Base-by-base conservation (phyloP, 2,888 invertebrate genomes). In the Coleophora deauratella region DNA sequence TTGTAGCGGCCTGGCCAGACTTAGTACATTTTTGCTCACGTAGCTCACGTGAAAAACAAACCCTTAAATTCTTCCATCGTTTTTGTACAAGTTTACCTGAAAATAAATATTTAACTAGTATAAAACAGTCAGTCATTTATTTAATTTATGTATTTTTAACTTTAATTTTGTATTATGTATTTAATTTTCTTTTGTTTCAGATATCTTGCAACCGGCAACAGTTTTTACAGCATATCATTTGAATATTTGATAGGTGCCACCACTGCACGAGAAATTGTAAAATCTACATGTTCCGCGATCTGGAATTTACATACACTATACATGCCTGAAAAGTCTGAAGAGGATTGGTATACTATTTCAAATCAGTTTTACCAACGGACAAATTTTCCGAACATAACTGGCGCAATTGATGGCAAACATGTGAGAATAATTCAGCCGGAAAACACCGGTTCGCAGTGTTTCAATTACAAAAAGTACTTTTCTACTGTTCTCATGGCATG, bases 351-450 rank as follows among this genome's bases (percentile, higher is more conserved):
- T 13, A 34, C n/a, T 30, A 40, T 40, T 30, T 27, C 34, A n/a
- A 34, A 35, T 30, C 30, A 40, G 28, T 40, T 35, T 40, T 11
- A 51, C 43, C 42, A 49, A 33, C 27, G 27, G 27, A 34, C 39
- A 57, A 47, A 42, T 42, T 53, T 53, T 39, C 51, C 53, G 36
- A 47, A 53, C 38, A 49, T 48, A 36, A 36, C 49, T 12, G 51
- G 52, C 40, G 49, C 47, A 31, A 42, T 53, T 13, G 51, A 51
- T 35, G 51, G 49, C 34, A 54, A 50, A 39, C 50, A 53, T 40
- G 42, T 53, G 32, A 49, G 44, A 27, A 49, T 54, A 39, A 40
- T 42, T 27, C 43, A 45, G 32, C 45, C 54, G 34, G 36, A 37
- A 30, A 45, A 41, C 37, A 47, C 44, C 27, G 47, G 50, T 9